Conservation (phyloP, 2,888 invertebrate genomes). For the Heliconius sara region DNA sequence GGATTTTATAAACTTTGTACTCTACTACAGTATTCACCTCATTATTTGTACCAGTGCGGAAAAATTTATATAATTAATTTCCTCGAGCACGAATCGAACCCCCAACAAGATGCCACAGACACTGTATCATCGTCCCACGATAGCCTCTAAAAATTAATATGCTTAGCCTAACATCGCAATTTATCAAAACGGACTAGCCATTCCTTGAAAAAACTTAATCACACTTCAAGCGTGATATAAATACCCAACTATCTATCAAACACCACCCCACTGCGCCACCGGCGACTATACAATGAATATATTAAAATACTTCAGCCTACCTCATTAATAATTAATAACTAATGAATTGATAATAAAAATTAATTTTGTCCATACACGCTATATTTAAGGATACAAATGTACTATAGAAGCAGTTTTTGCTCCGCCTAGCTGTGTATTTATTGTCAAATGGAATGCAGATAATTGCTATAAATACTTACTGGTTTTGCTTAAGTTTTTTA, state of each 20-base stretch:
- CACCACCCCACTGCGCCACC: not conserved
- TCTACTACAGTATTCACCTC: not conserved
- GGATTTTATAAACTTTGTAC: not conserved
- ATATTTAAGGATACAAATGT: conserved; percentile 41
- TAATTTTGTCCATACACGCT: conserved; percentile 36
- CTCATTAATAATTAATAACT: conserved; percentile 24
- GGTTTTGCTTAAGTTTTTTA: conserved; percentile 47
- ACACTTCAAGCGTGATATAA: not conserved
- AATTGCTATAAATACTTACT: conserved; percentile 49
- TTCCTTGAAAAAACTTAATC: not conserved
- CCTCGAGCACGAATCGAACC: no score
- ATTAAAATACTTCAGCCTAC: conserved; percentile 9
- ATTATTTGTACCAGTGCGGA: no score
- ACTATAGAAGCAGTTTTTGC: conserved; percentile 42
- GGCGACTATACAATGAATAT: conserved; percentile 1
- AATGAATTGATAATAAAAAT: conserved; percentile 31
- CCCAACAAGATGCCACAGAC: no score
- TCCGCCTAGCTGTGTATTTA: conserved; percentile 41
- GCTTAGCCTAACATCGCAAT: not conserved
- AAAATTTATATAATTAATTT: no score
- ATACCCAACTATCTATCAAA: not conserved
- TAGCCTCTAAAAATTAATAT: no score
- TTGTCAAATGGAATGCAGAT: conserved; percentile 49
- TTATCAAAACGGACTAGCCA: not conserved
- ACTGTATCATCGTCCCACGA: no score